Percentiles rank a stretch among this genome's conserved stretches.
Evolutionary conservation across 2,888 invertebrate genomes (phyloP).

Genomic region (Cecidostiba fungosa): DNA sequence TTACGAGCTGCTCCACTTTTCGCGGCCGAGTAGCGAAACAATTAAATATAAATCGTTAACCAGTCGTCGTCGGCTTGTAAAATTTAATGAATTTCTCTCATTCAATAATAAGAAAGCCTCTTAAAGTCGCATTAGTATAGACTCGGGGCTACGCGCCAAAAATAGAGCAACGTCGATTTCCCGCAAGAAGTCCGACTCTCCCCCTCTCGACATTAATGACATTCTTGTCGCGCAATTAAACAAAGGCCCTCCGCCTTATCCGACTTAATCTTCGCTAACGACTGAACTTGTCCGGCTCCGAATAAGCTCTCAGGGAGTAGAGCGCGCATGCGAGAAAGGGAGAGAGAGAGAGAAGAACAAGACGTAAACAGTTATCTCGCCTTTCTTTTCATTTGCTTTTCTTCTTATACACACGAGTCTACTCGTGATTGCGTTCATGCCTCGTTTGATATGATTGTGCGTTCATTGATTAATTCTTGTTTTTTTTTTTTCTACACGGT

Average conservation of each 20-base stretch:
- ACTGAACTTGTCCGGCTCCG: slow-evolving; percentile 49
- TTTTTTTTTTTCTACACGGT: not conserved
- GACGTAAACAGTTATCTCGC: slow-evolving; percentile 22
- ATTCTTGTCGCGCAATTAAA: slow-evolving; percentile 64
- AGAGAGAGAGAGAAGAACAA: not conserved
- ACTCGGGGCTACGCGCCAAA: slow-evolving; percentile 8
- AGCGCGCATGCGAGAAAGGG: not conserved
- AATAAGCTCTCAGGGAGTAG: not conserved
- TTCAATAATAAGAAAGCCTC: slow-evolving; percentile 39
- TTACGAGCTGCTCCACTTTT: not conserved
- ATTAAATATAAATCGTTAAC: slow-evolving; percentile 32
- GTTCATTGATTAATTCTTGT: not conserved
- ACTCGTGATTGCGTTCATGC: not conserved
- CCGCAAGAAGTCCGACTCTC: slow-evolving; percentile 26
- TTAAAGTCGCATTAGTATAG: slow-evolving; percentile 32
- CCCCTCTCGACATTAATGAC: slow-evolving; percentile 55
- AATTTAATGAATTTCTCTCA: slow-evolving; percentile 36
- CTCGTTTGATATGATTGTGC: not conserved
- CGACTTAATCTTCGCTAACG: slow-evolving; percentile 72
- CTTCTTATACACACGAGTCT: not conserved
- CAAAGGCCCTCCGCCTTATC: slow-evolving; percentile 69
- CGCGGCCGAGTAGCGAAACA: not conserved
- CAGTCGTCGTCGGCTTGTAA: not conserved
- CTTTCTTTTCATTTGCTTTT: slow-evolving; percentile 9
- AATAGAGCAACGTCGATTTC: slow-evolving; percentile 49